Evolutionary conservation across 2,888 invertebrate genomes (phyloP).

Genomic region (Trichogramma dendrolimi): DNA sequence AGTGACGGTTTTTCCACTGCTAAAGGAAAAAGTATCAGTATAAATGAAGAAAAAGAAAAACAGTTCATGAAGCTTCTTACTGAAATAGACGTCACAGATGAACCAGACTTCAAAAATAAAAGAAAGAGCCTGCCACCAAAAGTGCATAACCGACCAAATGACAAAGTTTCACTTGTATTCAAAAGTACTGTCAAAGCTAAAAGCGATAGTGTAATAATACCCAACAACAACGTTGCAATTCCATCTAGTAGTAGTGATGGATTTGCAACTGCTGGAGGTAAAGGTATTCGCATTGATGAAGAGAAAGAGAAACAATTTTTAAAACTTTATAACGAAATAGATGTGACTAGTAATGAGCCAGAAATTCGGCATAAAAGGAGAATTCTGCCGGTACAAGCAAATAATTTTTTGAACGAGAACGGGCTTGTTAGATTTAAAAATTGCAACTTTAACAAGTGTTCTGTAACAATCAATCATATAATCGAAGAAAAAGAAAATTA

Average conservation of each 20-base stretch:
- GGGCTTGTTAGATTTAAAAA: no score
- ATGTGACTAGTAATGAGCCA: neutral
- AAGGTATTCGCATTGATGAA: conserved; percentile 6
- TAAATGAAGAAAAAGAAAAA: conserved; percentile 43
- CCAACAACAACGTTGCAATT: neutral
- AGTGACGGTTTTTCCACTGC: conserved; percentile 33
- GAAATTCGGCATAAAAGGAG: neutral
- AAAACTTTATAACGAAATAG: neutral
- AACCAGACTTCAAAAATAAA: neutral
- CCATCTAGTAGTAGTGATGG: conserved; percentile 32
- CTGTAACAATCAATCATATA: no score
- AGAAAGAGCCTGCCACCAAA: neutral
- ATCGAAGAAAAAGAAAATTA: no score
- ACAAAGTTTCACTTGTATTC: neutral
- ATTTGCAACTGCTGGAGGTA: conserved; percentile 5
- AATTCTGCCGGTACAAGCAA: neutral
- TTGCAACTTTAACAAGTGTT: no score
- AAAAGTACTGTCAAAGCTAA: conserved; percentile 10
- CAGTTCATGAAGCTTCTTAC: conserved; percentile 38
- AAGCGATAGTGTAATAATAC: neutral
- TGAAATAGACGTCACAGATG: neutral
- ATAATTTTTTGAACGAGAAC: neutral
- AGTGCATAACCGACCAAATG: neutral
- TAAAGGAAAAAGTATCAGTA: conserved; percentile 29
- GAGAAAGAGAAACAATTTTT: neutral